Conservation (phyloP, 2,888 invertebrate genomes). For the Plagiodera versicolora region DNA sequence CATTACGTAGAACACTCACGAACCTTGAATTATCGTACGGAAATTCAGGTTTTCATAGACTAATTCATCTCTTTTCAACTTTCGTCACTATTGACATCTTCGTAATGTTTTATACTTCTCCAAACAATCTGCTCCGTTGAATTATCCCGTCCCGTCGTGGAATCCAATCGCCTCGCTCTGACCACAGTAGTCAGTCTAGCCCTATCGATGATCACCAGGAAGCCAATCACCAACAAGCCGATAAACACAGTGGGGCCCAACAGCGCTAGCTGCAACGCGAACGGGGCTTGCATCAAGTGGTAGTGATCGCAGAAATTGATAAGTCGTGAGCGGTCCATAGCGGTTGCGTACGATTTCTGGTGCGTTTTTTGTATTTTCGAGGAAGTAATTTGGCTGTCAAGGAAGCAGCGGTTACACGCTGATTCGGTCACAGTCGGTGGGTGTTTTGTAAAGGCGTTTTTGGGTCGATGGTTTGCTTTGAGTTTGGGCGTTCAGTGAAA, state of each 20-base stretch:
- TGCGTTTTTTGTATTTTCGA: background rate
- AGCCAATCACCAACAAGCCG: slow-evolving; percentile 40
- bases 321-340: background rate
- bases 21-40: too few relatives aligned
- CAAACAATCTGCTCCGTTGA: slow-evolving; percentile 20
- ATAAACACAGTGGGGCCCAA: slow-evolving; percentile 39
- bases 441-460: background rate
- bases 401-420: background rate
- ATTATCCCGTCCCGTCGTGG: too few relatives aligned
- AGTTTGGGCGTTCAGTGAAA: background rate
- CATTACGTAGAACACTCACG: too few relatives aligned
- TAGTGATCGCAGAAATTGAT: slow-evolving; percentile 8
- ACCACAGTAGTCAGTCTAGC: slow-evolving; percentile 40
- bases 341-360: background rate
- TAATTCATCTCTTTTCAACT: background rate
- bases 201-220: slow-evolving; percentile 40
- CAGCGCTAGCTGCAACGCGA: slow-evolving; percentile 34
- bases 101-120: slow-evolving; percentile 4
- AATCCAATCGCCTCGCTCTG: slow-evolving; percentile 31
- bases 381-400: background rate
- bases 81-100: background rate
- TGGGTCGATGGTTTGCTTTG: background rate
- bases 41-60: too few relatives aligned
- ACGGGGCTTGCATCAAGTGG: slow-evolving; percentile 35
- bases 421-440: background rate